Percentiles rank a stretch among this genome's conserved stretches.
Conservation (phyloP, 2,113 vertebrate genomes). For the Nothocercus julius region DNA sequence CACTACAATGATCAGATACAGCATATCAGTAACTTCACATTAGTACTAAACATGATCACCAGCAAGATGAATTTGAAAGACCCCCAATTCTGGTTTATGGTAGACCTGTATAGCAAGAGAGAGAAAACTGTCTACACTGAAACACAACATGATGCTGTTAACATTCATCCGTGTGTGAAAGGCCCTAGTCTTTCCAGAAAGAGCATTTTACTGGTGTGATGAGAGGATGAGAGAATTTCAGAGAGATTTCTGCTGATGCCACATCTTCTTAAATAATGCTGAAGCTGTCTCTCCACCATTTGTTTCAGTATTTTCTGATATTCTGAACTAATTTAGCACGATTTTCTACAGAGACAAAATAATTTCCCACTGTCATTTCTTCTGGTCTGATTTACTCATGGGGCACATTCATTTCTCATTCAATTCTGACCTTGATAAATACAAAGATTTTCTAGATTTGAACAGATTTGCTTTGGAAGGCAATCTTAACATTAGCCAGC, state of each 20-base stretch:
- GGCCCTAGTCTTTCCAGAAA: not conserved
- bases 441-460: not conserved
- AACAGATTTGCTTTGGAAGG: constrained; percentile 31
- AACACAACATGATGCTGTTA: not conserved
- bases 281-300: not conserved
- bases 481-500: not conserved
- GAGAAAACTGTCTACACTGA: not conserved
- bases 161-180: not conserved
- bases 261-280: not conserved
- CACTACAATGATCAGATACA: not conserved
- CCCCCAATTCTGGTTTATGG: not conserved
- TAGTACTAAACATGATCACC: not conserved
- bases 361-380: not conserved
- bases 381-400: not conserved
- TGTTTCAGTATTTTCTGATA: constrained; percentile 21
- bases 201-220: not conserved
- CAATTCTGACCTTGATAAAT: not conserved
- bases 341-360: constrained; percentile 23
- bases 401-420: constrained; percentile 29
- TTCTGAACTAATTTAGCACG: constrained; percentile 1
- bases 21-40: not conserved
- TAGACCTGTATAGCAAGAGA: not conserved
- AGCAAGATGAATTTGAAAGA: not conserved
- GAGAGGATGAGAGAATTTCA: not conserved
- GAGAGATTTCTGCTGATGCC: not conserved